Evolutionary conservation across 1,140 invertebrate species (phyloP), one percentile per base, ranked within the genome.

Genomic region (Pseudoatta argentina): DNA sequence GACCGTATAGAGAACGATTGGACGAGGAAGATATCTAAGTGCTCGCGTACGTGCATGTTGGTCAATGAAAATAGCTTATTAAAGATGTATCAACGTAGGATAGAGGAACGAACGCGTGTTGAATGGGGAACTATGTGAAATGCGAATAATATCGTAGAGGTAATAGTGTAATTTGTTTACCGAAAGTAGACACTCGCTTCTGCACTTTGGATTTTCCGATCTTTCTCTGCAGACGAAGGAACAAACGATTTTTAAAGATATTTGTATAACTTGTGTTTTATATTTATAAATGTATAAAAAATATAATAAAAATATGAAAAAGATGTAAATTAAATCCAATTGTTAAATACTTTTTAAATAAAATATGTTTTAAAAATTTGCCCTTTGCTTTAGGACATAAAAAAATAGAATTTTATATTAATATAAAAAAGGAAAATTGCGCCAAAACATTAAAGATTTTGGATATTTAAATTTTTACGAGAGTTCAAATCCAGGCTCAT

Each of bases 121-220:
- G 48, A 24, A 57, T 57, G 7, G 67, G 16, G 16, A 69, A 71
- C 30, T 71, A 10, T 27, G 55, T 81, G 30, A 81, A 53, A 81
- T 12, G 39, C 24, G 8, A 55, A 79, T 12, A 67, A 78, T 64
- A 39, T 21, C 12, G 63, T 48, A 39, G 30, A 71, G 27, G 34
- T 8, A 14, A 21, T 0, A 7, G 30, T 24, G 64, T 39, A 64
- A 34, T 66, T 66, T 78, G 53, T 21, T 48, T 64, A 16, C 51
- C 59, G 30, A 64, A 24, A 75, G 44, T 27, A 27, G 21, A 27
- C n/a, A 16, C 51, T 57, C 10, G n/a, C 7, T 57, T 75, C 51
- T 10, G 6, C 27, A 18, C 51, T 5, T 18, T 21, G 71, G 18
- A 73, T 73, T 34, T 55, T n/a, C 27, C 48, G 27, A 39, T 24